A percentile compares a stretch with the other conserved stretches of the same genome.
phyloP scores from a whole-genome alignment of 2,888 invertebrate genomes.

The Perizoma affinitatum region DNA sequence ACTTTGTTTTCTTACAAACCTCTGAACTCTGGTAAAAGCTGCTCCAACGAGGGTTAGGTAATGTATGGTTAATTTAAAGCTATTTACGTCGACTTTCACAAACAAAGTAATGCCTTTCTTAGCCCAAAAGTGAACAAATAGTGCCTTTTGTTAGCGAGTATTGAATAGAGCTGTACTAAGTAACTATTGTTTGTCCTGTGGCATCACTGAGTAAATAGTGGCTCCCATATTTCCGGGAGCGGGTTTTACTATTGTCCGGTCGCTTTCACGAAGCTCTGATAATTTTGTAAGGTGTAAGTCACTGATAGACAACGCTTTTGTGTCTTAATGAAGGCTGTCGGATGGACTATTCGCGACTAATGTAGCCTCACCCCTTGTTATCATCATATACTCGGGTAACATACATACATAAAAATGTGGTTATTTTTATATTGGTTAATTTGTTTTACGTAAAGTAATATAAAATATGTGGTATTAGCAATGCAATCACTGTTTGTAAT shows the following conservation, averaged over 20 bases:
- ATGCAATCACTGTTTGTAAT: too few species aligned
- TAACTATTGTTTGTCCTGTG: slow-evolving; percentile 22
- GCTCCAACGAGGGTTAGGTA: slow-evolving; percentile 19
- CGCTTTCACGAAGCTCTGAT: slow-evolving; percentile 61
- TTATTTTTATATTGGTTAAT: neutral
- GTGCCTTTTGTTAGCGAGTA: slow-evolving; percentile 34
- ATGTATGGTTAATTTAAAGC: slow-evolving; percentile 23
- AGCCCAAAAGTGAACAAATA: slow-evolving; percentile 34
- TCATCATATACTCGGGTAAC: slow-evolving; percentile 57
- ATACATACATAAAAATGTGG: too few species aligned
- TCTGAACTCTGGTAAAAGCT: slow-evolving; percentile 5
- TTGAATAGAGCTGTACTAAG: slow-evolving; percentile 39
- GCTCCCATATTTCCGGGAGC: slow-evolving; percentile 45
- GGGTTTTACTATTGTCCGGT: slow-evolving; percentile 56
- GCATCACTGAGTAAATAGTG: slow-evolving; percentile 44
- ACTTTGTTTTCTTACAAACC: slow-evolving; percentile 20
- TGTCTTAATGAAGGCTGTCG: slow-evolving; percentile 77
- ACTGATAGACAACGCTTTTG: slow-evolving; percentile 75
- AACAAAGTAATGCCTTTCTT: slow-evolving; percentile 26
- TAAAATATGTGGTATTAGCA: too few species aligned
- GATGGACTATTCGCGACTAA: slow-evolving; percentile 71
- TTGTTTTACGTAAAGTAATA: neutral
- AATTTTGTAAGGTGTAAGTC: slow-evolving; percentile 74
- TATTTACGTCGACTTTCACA: slow-evolving; percentile 29
- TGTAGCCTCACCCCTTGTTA: slow-evolving; percentile 69